These are phyloP conservation scores for Alces alces DNA, from an alignment of 2,113 vertebrate species.

Conservation along the genomic window DNA sequence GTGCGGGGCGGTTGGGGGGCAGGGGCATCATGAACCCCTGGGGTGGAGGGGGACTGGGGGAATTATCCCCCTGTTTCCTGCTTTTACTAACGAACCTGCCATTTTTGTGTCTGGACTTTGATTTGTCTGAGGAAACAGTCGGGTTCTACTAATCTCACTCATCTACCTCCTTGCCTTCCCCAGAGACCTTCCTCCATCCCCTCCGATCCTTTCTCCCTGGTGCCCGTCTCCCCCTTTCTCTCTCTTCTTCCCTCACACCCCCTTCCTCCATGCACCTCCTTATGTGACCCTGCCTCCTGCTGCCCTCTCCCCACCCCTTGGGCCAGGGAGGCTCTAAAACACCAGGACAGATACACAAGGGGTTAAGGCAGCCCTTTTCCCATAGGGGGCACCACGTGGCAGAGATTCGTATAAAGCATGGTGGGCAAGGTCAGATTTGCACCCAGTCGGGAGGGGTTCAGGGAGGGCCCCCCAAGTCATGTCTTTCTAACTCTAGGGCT, in stretches of 20 bases:
- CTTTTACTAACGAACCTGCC: constrained; percentile 78
- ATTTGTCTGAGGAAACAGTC: constrained; percentile 75
- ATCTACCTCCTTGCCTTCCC: constrained; percentile 44
- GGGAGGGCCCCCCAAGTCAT: background rate
- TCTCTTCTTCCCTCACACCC: background rate
- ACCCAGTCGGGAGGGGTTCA: background rate
- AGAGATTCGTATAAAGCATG: background rate
- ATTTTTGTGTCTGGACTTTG: constrained; percentile 80
- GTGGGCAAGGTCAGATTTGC: background rate
- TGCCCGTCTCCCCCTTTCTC: background rate
- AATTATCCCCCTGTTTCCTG: constrained; percentile 60
- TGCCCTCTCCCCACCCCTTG: background rate
- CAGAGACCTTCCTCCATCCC: constrained; percentile 17
- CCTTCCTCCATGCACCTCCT: background rate
- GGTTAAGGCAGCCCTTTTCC: background rate
- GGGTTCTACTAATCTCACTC: constrained; percentile 68
- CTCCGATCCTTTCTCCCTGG: background rate
- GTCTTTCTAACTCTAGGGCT: background rate
- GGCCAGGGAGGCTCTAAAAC: background rate
- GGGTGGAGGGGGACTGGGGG: constrained; percentile 69
- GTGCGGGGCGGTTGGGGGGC: constrained; percentile 55
- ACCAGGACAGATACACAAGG: background rate
- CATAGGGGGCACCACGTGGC: fast-evolving
- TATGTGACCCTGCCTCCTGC: background rate
- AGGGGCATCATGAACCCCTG: constrained; percentile 48